Base-by-base conservation (phyloP, 2,888 invertebrate species). In the Campoplex nolae region DNA sequence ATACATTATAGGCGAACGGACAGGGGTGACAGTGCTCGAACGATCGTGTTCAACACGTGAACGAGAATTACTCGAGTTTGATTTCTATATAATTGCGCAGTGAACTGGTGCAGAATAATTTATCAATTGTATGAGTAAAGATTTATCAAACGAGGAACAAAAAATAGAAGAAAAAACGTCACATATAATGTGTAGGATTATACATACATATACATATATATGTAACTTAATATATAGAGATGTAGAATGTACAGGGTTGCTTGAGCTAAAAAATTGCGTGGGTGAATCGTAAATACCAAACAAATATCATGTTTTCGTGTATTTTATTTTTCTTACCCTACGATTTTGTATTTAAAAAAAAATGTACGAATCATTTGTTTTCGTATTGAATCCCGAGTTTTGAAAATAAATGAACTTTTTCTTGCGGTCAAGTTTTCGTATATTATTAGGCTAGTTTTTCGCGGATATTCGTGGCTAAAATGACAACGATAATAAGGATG, bases 1-100 rank as follows among this genome's bases (percentile, higher is more conserved):
- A 65, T 58, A 83, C 73, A 82, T 77, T 42, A 74, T 84, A 78
- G 84, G 77, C 84, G 79, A 83, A 80, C 83, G 81, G 86, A 84
- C 84, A 82, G 84, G 84, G 84, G 81, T 78, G 86, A 87, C 86
- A 78, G 86, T 87, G 86, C 86, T 84, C 68, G 86, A 77, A 83
- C 80, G 77, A 83, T 54, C 80, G 86, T 86, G 86, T 84, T 77
- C 54, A 70, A 84, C 76, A 75, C 81, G 86, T 84, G 84, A 58
- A 78, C 68, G 68, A 83, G 76, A 71, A 62, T 78, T 83, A 85
- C 76, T 58, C 28, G 11, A 58, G 32, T 58, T 58, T 28, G 13
- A 68, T 68, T 45, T 56, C 77, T 68, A 42, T 58, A 45, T 74
- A 56, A 54, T 79, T 54, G 83, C 78, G 75, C 83, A 65, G 73